Conservation (phyloP, 1,140 invertebrate genomes). For the Nautilus pompilius region DNA sequence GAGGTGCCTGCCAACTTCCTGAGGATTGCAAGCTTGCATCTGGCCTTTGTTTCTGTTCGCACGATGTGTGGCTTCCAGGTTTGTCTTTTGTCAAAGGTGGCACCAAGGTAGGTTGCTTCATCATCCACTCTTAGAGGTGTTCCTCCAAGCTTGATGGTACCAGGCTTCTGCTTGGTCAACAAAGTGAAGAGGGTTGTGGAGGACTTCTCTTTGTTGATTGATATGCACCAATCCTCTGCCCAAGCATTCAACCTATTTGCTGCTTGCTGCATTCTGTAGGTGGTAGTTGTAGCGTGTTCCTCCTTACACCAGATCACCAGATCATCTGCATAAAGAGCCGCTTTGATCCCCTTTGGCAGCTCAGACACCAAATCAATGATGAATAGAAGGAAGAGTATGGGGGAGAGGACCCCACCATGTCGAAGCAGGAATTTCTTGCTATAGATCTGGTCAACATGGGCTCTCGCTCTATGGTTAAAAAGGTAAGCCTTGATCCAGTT, state of each 20-base stretch:
- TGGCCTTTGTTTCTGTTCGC: constrained; percentile 4
- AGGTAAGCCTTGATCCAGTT: too few relatives aligned
- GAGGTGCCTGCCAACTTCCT: constrained; percentile 12
- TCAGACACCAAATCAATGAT: too few relatives aligned
- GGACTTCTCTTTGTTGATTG: constrained; percentile 6
- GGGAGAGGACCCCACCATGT: too few relatives aligned
- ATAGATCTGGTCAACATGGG: too few relatives aligned
- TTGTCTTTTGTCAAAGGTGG: constrained; percentile 4
- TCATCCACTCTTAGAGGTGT: background rate
- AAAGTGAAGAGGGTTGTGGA: constrained; percentile 11
- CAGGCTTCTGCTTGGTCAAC: constrained; percentile 5
- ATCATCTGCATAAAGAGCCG: constrained; percentile 9
- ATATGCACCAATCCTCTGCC: constrained; percentile 9
- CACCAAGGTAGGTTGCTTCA: constrained; percentile 9
- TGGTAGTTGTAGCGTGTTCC: constrained; percentile 1
- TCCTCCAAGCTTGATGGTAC: constrained; percentile 4
- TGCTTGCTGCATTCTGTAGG: constrained; percentile 6
- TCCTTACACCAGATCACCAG: constrained; percentile 6
- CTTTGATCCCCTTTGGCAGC: too few relatives aligned
- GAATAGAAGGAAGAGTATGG: too few relatives aligned
- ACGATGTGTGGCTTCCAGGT: constrained; percentile 13
- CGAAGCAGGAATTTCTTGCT: too few relatives aligned
- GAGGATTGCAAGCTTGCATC: background rate
- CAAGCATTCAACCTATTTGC: constrained; percentile 7
- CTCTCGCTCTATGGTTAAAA: too few relatives aligned